phyloP scores from a whole-genome alignment of 2,888 invertebrate genomes.

The Ophraella communa region DNA sequence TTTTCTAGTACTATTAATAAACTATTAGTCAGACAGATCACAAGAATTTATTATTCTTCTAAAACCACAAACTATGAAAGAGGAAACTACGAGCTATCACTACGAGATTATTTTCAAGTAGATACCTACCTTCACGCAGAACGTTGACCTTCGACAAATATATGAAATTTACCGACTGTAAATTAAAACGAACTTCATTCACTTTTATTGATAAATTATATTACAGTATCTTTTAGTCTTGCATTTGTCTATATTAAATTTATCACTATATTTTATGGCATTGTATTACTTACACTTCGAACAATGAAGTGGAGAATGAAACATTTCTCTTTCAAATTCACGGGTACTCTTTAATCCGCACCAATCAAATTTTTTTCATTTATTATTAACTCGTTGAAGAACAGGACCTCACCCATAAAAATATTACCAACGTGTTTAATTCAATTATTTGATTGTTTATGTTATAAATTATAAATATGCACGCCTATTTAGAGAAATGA shows the following conservation, averaged over 20 bases:
- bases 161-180: slow-evolving; percentile 9
- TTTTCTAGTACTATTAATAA: slow-evolving; percentile 34
- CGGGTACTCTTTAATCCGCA: neutral
- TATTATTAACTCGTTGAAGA: neutral
- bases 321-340: slow-evolving; percentile 3
- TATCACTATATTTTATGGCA: neutral
- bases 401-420: neutral
- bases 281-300: neutral
- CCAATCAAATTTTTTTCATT: slow-evolving; percentile 20
- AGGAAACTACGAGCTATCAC: slow-evolving; percentile 1
- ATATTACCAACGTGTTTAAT: too few species aligned
- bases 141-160: slow-evolving; percentile 32
- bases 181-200: neutral
- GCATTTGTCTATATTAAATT: neutral
- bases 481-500: neutral
- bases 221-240: neutral
- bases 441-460: neutral
- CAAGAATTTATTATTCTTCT: slow-evolving; percentile 14
- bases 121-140: slow-evolving; percentile 33
- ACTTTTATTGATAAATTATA: neutral
- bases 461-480: neutral
- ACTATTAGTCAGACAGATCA: slow-evolving; percentile 31
- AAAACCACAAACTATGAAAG: neutral
- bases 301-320: neutral
- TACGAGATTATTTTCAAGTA: neutral